Conservation (phyloP, 2,113 vertebrate genomes). For the Cyphomyrus plagiostoma region DNA sequence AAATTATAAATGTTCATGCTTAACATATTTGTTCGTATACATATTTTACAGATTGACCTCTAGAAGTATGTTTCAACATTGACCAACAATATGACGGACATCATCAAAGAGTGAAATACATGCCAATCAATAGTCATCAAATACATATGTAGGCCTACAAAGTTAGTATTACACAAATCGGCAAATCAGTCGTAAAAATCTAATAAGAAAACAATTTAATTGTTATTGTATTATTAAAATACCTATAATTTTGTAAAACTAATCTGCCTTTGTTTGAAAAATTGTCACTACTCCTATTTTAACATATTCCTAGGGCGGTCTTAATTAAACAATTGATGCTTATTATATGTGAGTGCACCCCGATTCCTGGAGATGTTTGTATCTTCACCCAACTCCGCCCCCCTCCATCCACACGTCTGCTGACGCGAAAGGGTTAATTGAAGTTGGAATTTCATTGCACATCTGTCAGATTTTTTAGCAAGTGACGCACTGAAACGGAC, state of each 20-base stretch:
- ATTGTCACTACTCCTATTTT: background rate
- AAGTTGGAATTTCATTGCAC: slow-evolving; percentile 74
- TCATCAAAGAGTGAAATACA: background rate
- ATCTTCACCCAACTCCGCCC: slow-evolving; percentile 34
- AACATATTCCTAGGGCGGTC: background rate
- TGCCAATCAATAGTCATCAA: background rate
- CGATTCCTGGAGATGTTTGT: slow-evolving; percentile 41
- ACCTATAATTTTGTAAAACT: background rate
- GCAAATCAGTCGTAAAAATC: background rate
- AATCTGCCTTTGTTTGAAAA: background rate
- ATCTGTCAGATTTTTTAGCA: slow-evolving; percentile 75
- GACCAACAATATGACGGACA: background rate
- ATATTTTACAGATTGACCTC: background rate
- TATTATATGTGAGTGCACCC: background rate
- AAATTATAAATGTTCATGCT: background rate
- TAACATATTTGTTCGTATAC: background rate
- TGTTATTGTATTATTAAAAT: background rate
- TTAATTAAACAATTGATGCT: background rate
- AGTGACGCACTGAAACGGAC: slow-evolving; percentile 64
- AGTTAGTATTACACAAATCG: background rate
- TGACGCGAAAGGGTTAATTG: slow-evolving; percentile 68
- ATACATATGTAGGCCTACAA: background rate
- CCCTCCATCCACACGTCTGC: slow-evolving; percentile 33
- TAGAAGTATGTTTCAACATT: background rate
- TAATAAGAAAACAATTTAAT: background rate